Conservation (phyloP, 2,888 invertebrate species). For the Pammene aurita region DNA sequence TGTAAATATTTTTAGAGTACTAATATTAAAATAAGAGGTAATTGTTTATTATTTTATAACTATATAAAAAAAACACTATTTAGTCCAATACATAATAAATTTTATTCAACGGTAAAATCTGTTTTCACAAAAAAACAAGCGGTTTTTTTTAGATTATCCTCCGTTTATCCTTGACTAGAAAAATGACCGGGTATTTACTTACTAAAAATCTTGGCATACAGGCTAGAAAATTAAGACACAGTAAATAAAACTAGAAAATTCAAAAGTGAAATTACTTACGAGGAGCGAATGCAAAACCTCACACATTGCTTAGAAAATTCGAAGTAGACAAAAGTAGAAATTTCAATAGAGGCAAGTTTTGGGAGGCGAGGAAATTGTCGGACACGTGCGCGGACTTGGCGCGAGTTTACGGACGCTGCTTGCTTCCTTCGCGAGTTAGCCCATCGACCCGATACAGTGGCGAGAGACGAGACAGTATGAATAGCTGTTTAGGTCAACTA, state of each 20-base stretch:
- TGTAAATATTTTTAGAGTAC: no score
- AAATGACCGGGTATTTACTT: no score
- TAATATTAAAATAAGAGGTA: no score
- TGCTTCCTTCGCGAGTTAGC: slow-evolving; percentile 45
- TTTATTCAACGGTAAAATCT: no score
- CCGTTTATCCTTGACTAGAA: no score
- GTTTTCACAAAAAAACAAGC: no score
- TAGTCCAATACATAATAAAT: no score
- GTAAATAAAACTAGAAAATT: no score
- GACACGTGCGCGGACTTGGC: slow-evolving; percentile 52
- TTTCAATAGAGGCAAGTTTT: slow-evolving; percentile 39
- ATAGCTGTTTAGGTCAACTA: background rate
- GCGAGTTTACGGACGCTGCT: slow-evolving; percentile 52
- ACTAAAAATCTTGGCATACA: background rate
- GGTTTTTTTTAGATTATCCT: no score
- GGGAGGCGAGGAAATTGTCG: slow-evolving; percentile 48
- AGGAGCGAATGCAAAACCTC: background rate
- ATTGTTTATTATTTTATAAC: no score
- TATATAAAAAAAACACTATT: no score
- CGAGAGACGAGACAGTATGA: slow-evolving; percentile 6
- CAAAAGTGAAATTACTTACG: no score
- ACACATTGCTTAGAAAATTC: slow-evolving; percentile 22
- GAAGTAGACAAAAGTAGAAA: slow-evolving; percentile 25
- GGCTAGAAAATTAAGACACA: background rate
- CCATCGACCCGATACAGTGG: slow-evolving; percentile 30